Conservation (phyloP, 2,888 invertebrate species). For the Drosophila trichaetosa region DNA sequence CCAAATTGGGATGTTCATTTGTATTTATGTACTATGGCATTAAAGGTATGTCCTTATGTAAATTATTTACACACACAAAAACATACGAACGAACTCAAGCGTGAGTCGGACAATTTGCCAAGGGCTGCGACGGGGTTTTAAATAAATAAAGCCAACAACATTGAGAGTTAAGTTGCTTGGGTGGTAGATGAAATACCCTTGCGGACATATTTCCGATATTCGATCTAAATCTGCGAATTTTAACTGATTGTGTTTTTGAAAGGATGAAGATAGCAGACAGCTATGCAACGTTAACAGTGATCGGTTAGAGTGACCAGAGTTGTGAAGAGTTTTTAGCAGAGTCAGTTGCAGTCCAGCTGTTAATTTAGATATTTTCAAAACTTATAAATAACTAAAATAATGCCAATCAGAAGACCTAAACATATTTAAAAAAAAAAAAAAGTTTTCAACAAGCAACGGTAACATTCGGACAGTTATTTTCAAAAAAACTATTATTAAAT, state of each 20-base stretch:
- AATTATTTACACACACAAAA: constrained; percentile 50
- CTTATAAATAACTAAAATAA: neutral
- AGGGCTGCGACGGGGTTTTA: constrained; percentile 1
- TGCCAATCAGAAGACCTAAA: neutral
- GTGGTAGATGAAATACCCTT: neutral
- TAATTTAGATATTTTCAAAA: neutral
- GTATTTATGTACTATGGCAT: constrained; percentile 43
- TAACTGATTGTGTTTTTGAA: neutral
- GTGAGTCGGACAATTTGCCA: constrained; percentile 25
- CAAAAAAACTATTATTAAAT: no score
- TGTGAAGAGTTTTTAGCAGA: neutral
- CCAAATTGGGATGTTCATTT: constrained; percentile 68
- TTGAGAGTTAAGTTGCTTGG: neutral
- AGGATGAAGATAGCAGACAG: neutral
- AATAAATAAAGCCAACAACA: constrained; percentile 14
- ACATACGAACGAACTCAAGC: constrained; percentile 13
- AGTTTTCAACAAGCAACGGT: no score
- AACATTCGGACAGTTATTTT: no score
- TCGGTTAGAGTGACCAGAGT: neutral
- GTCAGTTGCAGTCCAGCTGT: neutral
- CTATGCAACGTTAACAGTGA: neutral
- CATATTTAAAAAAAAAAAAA: no score
- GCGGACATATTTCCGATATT: neutral
- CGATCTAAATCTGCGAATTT: neutral
- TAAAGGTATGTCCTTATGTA: constrained; percentile 36